These are phyloP conservation scores for Philotrypesis tridentata DNA, from an alignment of 1,140 invertebrate genomes.

Conservation along the genomic window DNA sequence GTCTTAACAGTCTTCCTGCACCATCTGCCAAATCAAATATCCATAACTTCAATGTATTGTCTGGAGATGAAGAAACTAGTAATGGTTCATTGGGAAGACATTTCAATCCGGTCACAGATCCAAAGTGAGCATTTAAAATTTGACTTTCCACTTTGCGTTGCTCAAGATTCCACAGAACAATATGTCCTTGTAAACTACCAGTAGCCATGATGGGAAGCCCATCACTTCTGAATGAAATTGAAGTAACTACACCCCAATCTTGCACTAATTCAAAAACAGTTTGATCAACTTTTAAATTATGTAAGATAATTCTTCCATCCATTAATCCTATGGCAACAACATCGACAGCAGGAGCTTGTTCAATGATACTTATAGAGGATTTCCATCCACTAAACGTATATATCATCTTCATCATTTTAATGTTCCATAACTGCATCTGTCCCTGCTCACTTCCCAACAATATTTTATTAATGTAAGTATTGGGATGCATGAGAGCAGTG, in stretches of 20 bases:
- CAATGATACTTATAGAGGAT: slow-evolving; percentile 80
- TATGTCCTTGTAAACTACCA: slow-evolving; percentile 85
- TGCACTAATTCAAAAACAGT: slow-evolving; percentile 90
- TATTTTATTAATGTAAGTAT: slow-evolving; percentile 95
- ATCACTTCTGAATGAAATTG: slow-evolving; percentile 91
- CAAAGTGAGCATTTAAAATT: slow-evolving; percentile 84
- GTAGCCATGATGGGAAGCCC: slow-evolving; percentile 90
- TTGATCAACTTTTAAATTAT: slow-evolving; percentile 92
- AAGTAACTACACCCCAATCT: slow-evolving; percentile 92
- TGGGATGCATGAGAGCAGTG: slow-evolving; percentile 88
- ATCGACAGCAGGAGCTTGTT: slow-evolving; percentile 91
- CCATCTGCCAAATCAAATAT: slow-evolving; percentile 96
- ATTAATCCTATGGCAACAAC: slow-evolving; percentile 90
- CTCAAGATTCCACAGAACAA: slow-evolving; percentile 96
- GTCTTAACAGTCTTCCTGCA: slow-evolving; percentile 86
- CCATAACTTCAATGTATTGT: slow-evolving; percentile 98
- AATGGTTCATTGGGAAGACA: slow-evolving; percentile 92
- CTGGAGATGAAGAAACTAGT: slow-evolving; percentile 91
- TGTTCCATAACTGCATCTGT: slow-evolving; percentile 91
- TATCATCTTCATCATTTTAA: slow-evolving; percentile 85
- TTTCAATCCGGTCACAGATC: slow-evolving; percentile 83
- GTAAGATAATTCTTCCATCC: slow-evolving; percentile 88
- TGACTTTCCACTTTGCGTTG: slow-evolving; percentile 85
- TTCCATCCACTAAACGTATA: slow-evolving; percentile 89
- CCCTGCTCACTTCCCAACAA: slow-evolving; percentile 94